Evolutionary conservation across 2,113 vertebrate genomes (phyloP), one percentile per base, ranked within the genome.

Genomic region (Cranoglanis bouderius): DNA sequence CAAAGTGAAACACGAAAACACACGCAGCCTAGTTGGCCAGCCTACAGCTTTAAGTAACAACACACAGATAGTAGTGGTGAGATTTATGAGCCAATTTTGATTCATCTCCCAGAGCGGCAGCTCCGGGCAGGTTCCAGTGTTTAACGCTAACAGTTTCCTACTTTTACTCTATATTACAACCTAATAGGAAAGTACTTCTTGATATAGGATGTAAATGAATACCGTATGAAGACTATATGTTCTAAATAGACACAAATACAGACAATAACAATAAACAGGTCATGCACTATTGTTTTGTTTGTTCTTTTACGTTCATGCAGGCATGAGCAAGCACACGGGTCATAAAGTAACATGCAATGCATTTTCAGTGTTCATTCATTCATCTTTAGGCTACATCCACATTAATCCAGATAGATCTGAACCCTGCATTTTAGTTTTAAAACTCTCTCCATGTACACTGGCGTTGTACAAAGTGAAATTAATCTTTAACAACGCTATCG

Each of bases 31-130:
- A 88, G 89, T 90, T 92, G 94, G 92, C 90, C 92, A 92, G 93
- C 92, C 94, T 92, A 89, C 87, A 89, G 92, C 94, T 95, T 95
- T 95, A 95, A 95, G 94, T 95, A 94, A 93, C 91, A 94, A 57
- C 19, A 43, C 40, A 61, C 35, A 40, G 21, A 61, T 16, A 26
- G 81, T 18, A 40, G 35, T 3, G 24, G 21, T 29, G 6, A 59
- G 35, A 43, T 83, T 83, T 43, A 61, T 24, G 19, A 35, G 55
- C 2, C 32, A 38, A 40, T 38, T 83, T 83, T 61, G 19, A 83
- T 61, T 82, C 35, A 26, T 82, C 35, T 83, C 55, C 12, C 53
- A 14, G 81, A 59, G 21, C 81, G 4, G 81, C 53, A 19, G 19
- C 32, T 35, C 16, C 1, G 16, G 57, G 78, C 78, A 81, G 49